phyloP scores from a whole-genome alignment of 1,140 invertebrate genomes.

The Andricus grossulariae region DNA sequence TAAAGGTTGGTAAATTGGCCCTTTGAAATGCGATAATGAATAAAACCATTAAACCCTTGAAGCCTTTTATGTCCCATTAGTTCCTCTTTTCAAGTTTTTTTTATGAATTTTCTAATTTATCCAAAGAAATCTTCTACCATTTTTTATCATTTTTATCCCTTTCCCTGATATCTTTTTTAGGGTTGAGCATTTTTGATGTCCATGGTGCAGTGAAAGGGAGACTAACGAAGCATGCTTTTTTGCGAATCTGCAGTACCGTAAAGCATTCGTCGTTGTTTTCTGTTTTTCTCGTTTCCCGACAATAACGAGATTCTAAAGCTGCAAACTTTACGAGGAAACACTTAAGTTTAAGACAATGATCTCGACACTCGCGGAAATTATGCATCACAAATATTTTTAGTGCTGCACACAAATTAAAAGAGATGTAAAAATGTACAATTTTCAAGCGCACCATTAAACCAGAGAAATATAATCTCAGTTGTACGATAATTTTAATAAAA shows the following conservation, averaged over 20 bases:
- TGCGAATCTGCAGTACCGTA: neutral
- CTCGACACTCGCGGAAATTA: neutral
- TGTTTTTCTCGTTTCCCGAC: neutral
- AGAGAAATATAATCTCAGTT: too few relatives aligned
- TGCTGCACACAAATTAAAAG: too few relatives aligned
- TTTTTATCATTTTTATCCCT: neutral
- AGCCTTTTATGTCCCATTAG: too few relatives aligned
- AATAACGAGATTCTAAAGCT: constrained; percentile 18
- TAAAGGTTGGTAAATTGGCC: too few relatives aligned
- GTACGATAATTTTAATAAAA: too few relatives aligned
- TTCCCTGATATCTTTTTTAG: neutral
- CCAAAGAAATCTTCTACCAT: too few relatives aligned
- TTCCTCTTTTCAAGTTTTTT: too few relatives aligned
- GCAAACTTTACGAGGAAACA: constrained; percentile 3
- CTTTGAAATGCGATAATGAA: too few relatives aligned
- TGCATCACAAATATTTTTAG: neutral
- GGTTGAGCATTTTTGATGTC: neutral
- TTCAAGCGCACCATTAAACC: too few relatives aligned
- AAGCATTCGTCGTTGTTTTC: constrained; percentile 1
- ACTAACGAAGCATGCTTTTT: constrained; percentile 5
- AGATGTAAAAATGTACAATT: too few relatives aligned
- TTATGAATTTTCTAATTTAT: too few relatives aligned
- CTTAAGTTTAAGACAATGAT: neutral
- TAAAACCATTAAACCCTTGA: too few relatives aligned
- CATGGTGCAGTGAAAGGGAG: neutral